Evolutionary conservation across 2,113 vertebrate species (phyloP).

Genomic region (Elachura formosa): DNA sequence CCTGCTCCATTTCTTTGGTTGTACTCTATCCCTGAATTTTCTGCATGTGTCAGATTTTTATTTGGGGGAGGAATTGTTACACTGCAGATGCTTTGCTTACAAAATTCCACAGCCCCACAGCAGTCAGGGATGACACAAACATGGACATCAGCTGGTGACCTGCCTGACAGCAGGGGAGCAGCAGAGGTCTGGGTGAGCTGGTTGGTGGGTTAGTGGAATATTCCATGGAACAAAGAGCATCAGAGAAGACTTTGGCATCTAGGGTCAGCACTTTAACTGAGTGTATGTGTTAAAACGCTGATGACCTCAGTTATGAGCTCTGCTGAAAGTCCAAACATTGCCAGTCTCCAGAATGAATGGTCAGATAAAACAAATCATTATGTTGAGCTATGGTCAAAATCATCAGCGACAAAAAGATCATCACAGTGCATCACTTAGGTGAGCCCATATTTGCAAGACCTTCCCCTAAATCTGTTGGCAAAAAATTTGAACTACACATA

Average conservation of each 20-base stretch:
- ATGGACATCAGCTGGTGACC: not conserved
- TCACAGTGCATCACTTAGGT: not conserved
- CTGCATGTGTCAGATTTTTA: not conserved
- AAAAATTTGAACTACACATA: not conserved
- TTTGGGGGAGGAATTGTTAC: not conserved
- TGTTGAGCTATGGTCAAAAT: not conserved
- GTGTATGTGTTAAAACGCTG: not conserved
- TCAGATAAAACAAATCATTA: not conserved
- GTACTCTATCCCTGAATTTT: not conserved
- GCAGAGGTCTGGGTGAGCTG: not conserved
- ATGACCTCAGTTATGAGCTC: not conserved
- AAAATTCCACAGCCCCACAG: not conserved
- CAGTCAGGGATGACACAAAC: not conserved
- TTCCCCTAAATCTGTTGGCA: not conserved
- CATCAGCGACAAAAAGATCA: not conserved
- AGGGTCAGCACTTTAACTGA: not conserved
- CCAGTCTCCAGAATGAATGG: not conserved
- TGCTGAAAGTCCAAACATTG: not conserved
- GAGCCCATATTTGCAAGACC: not conserved
- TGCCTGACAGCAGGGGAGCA: not conserved
- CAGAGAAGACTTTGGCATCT: not conserved
- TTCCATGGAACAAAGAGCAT: not conserved
- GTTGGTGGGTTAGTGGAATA: not conserved
- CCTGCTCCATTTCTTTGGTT: not conserved
- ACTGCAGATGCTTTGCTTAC: not conserved